phyloP scores from a whole-genome alignment of 2,888 invertebrate species.

The Acrobasis consociella region DNA sequence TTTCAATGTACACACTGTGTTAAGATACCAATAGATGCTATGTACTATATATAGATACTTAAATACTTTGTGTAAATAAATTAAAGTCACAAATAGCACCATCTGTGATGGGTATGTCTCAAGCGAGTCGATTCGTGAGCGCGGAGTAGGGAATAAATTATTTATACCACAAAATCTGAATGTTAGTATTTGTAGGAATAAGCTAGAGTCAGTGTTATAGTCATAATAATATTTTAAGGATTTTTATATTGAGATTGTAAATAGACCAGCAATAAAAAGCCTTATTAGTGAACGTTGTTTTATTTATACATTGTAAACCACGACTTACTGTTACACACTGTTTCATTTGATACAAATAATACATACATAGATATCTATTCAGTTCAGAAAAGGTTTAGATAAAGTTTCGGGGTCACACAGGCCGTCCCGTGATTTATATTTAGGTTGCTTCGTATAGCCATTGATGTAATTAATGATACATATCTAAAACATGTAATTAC shows the following conservation, averaged over 20 bases:
- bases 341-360: conserved; percentile 18
- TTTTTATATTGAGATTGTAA: conserved; percentile 64
- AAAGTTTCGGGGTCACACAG: not conserved
- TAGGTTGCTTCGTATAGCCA: no score
- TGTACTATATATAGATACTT: conserved; percentile 55
- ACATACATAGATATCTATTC: not conserved
- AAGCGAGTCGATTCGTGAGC: conserved; percentile 36
- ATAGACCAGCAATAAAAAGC: conserved; percentile 57
- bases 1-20: conserved; percentile 27
- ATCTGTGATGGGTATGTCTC: conserved; percentile 52
- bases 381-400: no score
- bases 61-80: conserved; percentile 54
- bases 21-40: conserved; percentile 52
- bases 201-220: conserved; percentile 48
- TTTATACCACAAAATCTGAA: conserved; percentile 56
- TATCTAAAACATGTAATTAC: no score
- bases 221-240: conserved; percentile 59
- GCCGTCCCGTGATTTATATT: not conserved
- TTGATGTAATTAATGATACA: no score
- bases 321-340: conserved; percentile 15
- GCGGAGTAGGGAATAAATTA: conserved; percentile 54
- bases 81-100: conserved; percentile 52
- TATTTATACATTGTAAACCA: conserved; percentile 18
- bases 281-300: conserved; percentile 28
- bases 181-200: conserved; percentile 41